These are phyloP conservation scores for Wasmannia auropunctata DNA, from an alignment of 1,140 invertebrate genomes.

Conservation along the genomic window DNA sequence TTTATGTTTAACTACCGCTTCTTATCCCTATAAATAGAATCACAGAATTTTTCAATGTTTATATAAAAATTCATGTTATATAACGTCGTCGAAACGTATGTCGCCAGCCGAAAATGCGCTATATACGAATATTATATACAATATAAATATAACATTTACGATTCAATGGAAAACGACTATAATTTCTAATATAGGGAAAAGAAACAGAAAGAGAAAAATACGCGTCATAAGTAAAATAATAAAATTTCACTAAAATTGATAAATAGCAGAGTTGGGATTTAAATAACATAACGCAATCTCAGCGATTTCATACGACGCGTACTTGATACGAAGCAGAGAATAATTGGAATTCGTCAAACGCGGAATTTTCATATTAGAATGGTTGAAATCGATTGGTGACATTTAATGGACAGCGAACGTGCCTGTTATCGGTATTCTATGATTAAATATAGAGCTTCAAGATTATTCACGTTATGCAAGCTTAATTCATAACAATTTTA, in stretches of 20 bases:
- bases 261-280: neutral
- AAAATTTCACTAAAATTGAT: neutral
- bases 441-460: neutral
- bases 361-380: slow-evolving; percentile 30
- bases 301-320: neutral
- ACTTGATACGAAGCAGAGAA: neutral
- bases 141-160: no score
- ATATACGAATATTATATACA: no score
- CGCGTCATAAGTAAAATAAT: neutral
- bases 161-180: neutral
- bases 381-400: slow-evolving; percentile 7
- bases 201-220: neutral
- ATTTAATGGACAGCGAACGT: slow-evolving; percentile 14
- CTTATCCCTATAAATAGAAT: neutral
- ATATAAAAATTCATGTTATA: neutral
- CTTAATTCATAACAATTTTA: neutral
- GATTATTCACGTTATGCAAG: neutral
- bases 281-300: neutral
- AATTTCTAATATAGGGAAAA: neutral
- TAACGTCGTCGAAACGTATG: no score
- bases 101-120: neutral
- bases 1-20: neutral
- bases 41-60: neutral
- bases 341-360: slow-evolving; percentile 28
- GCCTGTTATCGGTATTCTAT: neutral